Conservation (phyloP, 53 echinoderm and acorn worm genomes). For the Arbacia lixula region DNA sequence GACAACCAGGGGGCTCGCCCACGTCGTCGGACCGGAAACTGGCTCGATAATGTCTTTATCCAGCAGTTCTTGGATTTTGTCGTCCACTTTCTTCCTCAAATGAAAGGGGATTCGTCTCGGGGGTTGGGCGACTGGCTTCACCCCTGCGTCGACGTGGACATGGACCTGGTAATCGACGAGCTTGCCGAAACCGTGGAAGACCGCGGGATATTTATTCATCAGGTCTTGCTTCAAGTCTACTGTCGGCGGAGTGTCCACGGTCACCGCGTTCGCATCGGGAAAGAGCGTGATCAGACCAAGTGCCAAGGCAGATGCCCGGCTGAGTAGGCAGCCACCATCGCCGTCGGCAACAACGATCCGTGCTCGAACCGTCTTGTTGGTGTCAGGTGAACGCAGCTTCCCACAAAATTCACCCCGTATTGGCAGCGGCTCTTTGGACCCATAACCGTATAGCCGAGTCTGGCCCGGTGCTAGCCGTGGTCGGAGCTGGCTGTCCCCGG, state of each 20-base stretch:
- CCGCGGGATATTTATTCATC: neutral
- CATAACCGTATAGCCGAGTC: neutral
- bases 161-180: constrained; percentile 9
- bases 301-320: neutral
- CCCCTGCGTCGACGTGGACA: constrained; percentile 6
- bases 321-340: constrained; percentile 15
- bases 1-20: constrained; percentile 48
- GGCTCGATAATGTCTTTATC: constrained; percentile 34
- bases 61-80: constrained; percentile 43
- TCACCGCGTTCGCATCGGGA: neutral
- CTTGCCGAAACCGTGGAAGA: constrained; percentile 34
- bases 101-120: constrained; percentile 55
- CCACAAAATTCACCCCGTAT: neutral
- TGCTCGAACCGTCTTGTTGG: neutral
- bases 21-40: constrained; percentile 38
- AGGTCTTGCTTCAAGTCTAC: neutral
- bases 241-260: neutral
- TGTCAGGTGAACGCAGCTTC: neutral
- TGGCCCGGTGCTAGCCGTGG: constrained; percentile 2
- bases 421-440: neutral
- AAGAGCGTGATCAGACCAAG: neutral
- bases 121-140: constrained; percentile 58
- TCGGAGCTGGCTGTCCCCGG: neutral
- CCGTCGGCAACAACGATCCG: constrained; percentile 24
- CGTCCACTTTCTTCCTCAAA: constrained; percentile 37